A percentile compares a stretch with the other conserved stretches of the same genome.
Conservation (phyloP, 2,888 invertebrate genomes). For the Macrophya alboannulata region DNA sequence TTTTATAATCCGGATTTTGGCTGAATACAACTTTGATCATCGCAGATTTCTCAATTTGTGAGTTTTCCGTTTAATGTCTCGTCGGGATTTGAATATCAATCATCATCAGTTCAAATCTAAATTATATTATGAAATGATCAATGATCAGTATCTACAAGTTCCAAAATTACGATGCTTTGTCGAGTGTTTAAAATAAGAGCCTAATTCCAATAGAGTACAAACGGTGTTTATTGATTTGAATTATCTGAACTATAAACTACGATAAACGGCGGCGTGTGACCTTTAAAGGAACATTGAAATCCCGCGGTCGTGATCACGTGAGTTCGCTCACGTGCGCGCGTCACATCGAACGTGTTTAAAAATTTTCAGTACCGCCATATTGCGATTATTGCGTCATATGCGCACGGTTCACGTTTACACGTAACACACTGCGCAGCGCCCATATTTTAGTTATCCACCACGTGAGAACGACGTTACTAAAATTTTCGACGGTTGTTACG, state of each 20-base stretch:
- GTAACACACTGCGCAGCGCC: constrained; percentile 17
- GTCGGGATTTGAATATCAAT: neutral
- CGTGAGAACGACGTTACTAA: constrained; percentile 8
- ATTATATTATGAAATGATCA: neutral
- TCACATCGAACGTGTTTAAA: neutral
- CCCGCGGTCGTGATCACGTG: constrained; percentile 13
- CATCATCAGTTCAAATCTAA: neutral
- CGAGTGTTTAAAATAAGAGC: neutral
- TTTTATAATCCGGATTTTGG: neutral
- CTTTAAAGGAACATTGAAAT: neutral
- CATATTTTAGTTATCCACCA: constrained; percentile 21
- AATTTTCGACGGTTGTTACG: constrained; percentile 2
- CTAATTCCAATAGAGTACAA: neutral
- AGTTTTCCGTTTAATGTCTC: neutral
- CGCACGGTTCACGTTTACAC: neutral
- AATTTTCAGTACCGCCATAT: neutral
- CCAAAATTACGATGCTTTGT: neutral
- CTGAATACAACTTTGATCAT: neutral
- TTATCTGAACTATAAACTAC: neutral
- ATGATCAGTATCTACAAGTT: neutral
- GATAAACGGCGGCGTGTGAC: neutral
- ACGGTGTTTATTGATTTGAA: constrained; percentile 9
- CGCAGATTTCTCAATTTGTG: neutral
- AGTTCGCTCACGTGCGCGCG: neutral
- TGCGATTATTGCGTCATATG: constrained; percentile 16